Evolutionary conservation across 1,140 invertebrate species (phyloP), one percentile per base, ranked within the genome.

Genomic region (Brachystomella parvula): DNA sequence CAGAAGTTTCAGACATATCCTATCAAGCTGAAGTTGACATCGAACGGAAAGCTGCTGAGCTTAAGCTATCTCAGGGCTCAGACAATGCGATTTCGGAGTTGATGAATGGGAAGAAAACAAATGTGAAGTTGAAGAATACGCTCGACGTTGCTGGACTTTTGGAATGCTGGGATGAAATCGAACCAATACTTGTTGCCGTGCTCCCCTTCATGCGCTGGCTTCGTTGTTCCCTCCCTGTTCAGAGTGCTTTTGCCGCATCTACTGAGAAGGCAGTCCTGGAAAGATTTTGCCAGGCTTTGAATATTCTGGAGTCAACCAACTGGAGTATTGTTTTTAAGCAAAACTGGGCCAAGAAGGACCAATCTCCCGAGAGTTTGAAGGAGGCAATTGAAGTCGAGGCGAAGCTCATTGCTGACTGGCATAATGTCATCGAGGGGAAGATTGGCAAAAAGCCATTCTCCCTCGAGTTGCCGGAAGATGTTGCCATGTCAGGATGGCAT

Each of bases 121-220:
- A 53, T 6, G 6, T 53, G 24, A 53, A 53, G 24, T 6, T 24
- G 24, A 53, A 53, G 49, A 26, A 15, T 29, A 21, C 30, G 24
- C 3, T 59, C 30, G 57, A 59, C 9, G 3, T 21, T 59, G 24
- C 26, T 3, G 57, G 21, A 12, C 30, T 59, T 30, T 31, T 59
- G 44, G 64, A 69, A 67, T 70, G 67, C 44, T 49, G 66, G 56
- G 28, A 26, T 12, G 57, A 69, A 57, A 30, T 70, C 17, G 68
- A 70, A 57, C 63, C 71, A 28, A 28, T 68, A 19, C 29, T 73
- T 12, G 56, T 70, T 15, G 68, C 71, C 3, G 24, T 73, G 12
- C 21, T 33, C 19, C 71, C 71, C 24, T 73, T 70, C 30, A 66
- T 70, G 19, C 44, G 64, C 35, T 73, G 71, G 71, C n/a, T 73